Evolutionary conservation across 2,797 vertebrate genomes (phyloP).

Genomic region (Hafferia zeledoni): DNA sequence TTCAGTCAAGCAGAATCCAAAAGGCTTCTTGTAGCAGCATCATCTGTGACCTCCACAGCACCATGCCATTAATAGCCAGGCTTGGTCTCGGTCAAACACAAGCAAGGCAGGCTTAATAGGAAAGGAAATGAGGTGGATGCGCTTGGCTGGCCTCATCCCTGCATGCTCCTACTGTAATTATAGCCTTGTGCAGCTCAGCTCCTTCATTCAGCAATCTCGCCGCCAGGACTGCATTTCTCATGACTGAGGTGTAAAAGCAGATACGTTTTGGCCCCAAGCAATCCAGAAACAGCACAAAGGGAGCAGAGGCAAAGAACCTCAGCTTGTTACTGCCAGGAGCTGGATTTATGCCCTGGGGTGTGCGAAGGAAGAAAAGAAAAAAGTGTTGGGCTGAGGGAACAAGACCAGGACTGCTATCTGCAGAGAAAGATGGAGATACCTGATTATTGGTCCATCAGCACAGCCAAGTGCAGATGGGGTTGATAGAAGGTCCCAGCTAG

Average conservation of each 20-base stretch:
- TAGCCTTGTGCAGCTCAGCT: not conserved
- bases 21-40: slow-evolving; percentile 9
- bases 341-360: not conserved
- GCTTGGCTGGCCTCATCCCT: slow-evolving; percentile 11
- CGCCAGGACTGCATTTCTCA: not conserved
- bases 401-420: not conserved
- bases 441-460: not conserved
- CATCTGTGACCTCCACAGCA: slow-evolving; percentile 39
- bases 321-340: rapidly evolving
- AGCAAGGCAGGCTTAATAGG: slow-evolving; percentile 46
- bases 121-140: slow-evolving; percentile 63
- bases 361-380: not conserved
- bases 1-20: not conserved
- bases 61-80: slow-evolving; percentile 1
- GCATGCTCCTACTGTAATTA: slow-evolving; percentile 14
- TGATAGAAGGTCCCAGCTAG: not conserved
- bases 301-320: not conserved
- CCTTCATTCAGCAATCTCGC: not conserved
- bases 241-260: not conserved
- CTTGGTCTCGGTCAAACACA: slow-evolving; percentile 55
- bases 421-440: not conserved
- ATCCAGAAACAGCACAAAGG: not conserved
- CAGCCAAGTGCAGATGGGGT: rapidly evolving
- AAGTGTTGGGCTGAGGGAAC: not conserved
- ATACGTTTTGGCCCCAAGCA: not conserved